Conservation (phyloP, 23 tunicate genomes). For the Trididemnum clinides region DNA sequence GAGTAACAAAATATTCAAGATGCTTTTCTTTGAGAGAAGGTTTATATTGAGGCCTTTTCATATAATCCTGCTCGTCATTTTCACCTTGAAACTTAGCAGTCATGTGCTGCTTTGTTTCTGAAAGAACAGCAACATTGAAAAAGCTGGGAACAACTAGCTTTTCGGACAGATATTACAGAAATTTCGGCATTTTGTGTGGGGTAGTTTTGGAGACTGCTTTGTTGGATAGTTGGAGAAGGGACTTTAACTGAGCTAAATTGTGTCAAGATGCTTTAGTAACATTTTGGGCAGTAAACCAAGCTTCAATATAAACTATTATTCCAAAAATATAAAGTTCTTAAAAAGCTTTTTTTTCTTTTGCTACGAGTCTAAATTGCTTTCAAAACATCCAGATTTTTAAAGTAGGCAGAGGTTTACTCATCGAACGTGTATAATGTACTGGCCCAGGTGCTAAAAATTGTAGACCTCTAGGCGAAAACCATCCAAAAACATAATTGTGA, state of each 20-base stretch:
- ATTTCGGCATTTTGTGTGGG: not conserved
- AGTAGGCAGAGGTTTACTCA: too few species aligned
- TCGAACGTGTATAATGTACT: not conserved
- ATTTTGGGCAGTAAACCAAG: too few species aligned
- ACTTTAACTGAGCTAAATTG: not conserved
- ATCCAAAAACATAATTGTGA: not conserved
- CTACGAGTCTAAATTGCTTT: too few species aligned
- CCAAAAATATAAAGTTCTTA: too few species aligned
- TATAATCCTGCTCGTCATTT: not conserved
- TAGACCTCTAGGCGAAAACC: too few species aligned
- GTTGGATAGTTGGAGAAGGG: not conserved
- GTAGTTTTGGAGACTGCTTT: not conserved
- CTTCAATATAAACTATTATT: too few species aligned
- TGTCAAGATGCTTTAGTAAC: not conserved
- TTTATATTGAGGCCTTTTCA: too few species aligned
- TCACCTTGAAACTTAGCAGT: not conserved
- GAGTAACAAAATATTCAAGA: too few species aligned
- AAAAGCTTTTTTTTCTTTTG: too few species aligned
- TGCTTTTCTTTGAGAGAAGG: too few species aligned
- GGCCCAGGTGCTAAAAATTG: not conserved
- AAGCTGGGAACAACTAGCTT: slow-evolving; percentile 1
- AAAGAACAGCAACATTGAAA: not conserved
- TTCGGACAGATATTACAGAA: not conserved
- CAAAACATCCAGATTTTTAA: too few species aligned
- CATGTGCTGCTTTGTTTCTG: slow-evolving; percentile 2